Base-by-base conservation (phyloP, 2,797 vertebrate species). In the Sebastes goodei region DNA sequence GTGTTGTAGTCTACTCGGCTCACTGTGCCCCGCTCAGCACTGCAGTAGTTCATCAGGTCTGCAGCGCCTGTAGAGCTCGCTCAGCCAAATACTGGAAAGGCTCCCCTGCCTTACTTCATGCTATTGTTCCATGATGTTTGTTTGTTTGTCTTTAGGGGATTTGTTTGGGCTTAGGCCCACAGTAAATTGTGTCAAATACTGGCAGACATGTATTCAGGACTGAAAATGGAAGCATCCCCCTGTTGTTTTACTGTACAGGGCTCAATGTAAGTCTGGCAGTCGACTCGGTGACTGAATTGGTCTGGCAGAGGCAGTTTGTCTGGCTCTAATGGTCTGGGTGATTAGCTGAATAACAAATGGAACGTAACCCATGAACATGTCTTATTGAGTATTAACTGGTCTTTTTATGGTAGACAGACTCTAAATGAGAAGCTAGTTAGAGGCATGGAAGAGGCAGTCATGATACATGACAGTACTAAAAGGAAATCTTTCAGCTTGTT, bases 341-440 rank as follows among this genome's bases (percentile, higher is more conserved):
- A 93, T 94, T 95, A 93, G 86, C 88, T 90, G 84, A 94, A 88
- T 89, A 85, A 82, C 83, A 89, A 92, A 87, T 88, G 80, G 81
- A 87, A 84, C 52, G 9, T 74, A 89, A 80, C 62, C 85, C 63
- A 78, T 84, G 74, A 89, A 87, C 81, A 80, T 86, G 89, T 86
- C 71, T 84, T 79, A 78, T 81, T n/a, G 35, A 71, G 80, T 79
- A 71, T 84, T 90, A 92, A 93, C 55, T 71, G 89, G 83, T 85
- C 77, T 87, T 85, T 84, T 91, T 89, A 83, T 84, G 25, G 70
- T 68, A 84, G 68, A 77, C 55, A 27, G 76, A 78, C 74, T 84
- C 49, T 89, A 81, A 85, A 92, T 91, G 73, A 90, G 82, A 81
- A 67, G 30, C 14, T 35, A 15, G 71, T 59, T 67, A 2, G 32